These are phyloP conservation scores for Limnephilus auricula DNA, from an alignment of 2,888 invertebrate genomes.

Conservation along the genomic window DNA sequence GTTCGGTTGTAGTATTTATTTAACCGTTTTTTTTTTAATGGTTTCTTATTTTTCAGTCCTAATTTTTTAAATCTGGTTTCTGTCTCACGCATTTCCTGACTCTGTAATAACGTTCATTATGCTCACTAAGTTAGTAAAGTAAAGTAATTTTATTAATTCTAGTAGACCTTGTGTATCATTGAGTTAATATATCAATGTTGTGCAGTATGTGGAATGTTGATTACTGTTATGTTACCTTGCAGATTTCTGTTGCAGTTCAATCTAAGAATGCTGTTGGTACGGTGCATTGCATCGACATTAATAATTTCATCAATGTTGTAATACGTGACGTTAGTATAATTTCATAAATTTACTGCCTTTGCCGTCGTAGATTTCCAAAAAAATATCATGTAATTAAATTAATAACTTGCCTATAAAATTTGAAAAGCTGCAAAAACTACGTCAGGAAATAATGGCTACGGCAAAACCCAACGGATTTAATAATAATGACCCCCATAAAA, in stretches of 20 bases:
- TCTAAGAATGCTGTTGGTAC: not conserved
- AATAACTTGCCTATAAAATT: not conserved
- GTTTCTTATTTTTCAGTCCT: not conserved
- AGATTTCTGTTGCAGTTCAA: not conserved
- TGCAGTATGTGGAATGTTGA: not conserved
- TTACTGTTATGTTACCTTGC: not conserved
- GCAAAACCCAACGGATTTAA: not conserved
- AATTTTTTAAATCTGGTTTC: not conserved
- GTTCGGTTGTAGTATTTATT: not conserved
- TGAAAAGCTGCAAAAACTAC: not conserved
- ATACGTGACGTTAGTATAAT: not conserved
- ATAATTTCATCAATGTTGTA: not conserved
- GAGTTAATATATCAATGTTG: too few species aligned
- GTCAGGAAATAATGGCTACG: not conserved
- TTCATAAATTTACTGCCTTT: not conserved
- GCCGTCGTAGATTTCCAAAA: not conserved
- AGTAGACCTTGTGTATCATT: not conserved
- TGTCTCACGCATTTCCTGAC: not conserved
- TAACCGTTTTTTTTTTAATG: not conserved
- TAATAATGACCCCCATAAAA: not conserved
- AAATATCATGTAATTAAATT: not conserved
- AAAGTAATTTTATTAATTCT: not conserved
- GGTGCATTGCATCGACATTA: not conserved
- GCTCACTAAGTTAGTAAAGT: not conserved
- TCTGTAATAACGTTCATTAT: not conserved